phyloP scores from a whole-genome alignment of 2,888 invertebrate genomes.

The Drosophila mercatorum region DNA sequence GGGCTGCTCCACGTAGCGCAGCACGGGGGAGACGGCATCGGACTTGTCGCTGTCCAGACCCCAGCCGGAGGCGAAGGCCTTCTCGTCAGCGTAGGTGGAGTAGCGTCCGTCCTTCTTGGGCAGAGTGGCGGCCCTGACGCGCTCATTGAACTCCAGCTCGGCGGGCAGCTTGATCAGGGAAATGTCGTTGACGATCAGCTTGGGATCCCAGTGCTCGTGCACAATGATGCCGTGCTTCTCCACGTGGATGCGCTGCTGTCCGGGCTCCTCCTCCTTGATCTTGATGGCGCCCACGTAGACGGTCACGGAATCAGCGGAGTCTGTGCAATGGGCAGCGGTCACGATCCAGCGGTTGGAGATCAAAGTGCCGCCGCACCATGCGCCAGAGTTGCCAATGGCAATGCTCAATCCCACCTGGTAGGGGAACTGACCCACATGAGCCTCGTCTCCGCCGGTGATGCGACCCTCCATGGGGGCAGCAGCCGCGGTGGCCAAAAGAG shows the following conservation, averaged over 20 bases:
- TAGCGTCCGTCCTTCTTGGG: conserved; percentile 57
- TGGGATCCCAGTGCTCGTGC: conserved; percentile 59
- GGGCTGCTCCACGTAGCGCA: conserved; percentile 66
- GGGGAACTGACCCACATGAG: conserved; percentile 65
- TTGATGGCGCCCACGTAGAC: conserved; percentile 67
- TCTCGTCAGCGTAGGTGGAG: conserved; percentile 54
- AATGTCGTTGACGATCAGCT: conserved; percentile 67
- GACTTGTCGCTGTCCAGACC: conserved; percentile 69
- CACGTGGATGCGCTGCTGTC: conserved; percentile 43
- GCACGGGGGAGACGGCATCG: conserved; percentile 50
- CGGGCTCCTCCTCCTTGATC: conserved; percentile 52
- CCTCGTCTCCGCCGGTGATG: conserved; percentile 68
- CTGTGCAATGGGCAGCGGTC: conserved; percentile 74
- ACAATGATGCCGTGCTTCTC: conserved; percentile 43
- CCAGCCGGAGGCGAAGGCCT: conserved; percentile 79
- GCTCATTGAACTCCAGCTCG: conserved; percentile 38
- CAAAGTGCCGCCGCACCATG: conserved; percentile 75
- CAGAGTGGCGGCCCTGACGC: conserved; percentile 57
- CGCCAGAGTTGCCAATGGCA: conserved; percentile 25
- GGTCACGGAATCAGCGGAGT: conserved; percentile 43
- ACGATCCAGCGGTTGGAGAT: conserved; percentile 63
- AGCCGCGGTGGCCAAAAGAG: conserved; percentile 38
- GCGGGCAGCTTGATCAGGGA: conserved; percentile 70
- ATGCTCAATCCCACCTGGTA: conserved; percentile 76
- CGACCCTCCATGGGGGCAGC: conserved; percentile 53